Percentiles rank a stretch among this genome's conserved stretches.
Evolutionary conservation across 92 coral and sea anemone genomes (phyloP).

Genomic region (Epizoanthus illoricatus): DNA sequence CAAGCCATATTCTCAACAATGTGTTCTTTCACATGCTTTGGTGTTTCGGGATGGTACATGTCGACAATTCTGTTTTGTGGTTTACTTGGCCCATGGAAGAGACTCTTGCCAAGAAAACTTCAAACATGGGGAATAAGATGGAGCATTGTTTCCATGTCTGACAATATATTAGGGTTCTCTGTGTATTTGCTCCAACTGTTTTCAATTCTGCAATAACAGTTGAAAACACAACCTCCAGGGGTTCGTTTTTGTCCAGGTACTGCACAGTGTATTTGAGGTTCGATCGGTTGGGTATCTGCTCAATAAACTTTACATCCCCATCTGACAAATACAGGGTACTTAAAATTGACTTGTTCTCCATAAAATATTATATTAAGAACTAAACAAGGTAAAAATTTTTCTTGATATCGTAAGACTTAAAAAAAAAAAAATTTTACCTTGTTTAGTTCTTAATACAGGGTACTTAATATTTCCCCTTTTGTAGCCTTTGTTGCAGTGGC

Average conservation of each 20-base stretch:
- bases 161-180: slow-evolving; percentile 65
- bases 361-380: too few species aligned
- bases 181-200: slow-evolving; percentile 43
- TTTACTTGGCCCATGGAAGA: slow-evolving; percentile 39
- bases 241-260: slow-evolving; percentile 61
- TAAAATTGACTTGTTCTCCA: too few species aligned
- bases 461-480: too few species aligned
- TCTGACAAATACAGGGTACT: slow-evolving; percentile 32
- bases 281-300: slow-evolving; percentile 64
- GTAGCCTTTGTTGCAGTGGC: too few species aligned
- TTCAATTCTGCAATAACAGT: slow-evolving; percentile 59
- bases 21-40: slow-evolving; percentile 34
- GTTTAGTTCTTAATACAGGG: too few species aligned
- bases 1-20: slow-evolving; percentile 9
- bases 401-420: too few species aligned
- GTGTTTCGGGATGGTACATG: slow-evolving; percentile 43
- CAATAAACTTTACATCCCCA: slow-evolving; percentile 34
- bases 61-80: slow-evolving; percentile 44
- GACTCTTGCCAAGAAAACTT: slow-evolving; percentile 46
- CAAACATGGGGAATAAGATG: slow-evolving; percentile 59
- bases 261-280: slow-evolving; percentile 47
- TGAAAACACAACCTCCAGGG: slow-evolving; percentile 51
- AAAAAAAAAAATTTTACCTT: too few species aligned
- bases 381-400: too few species aligned
- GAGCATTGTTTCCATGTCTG: slow-evolving; percentile 78